Base-by-base conservation (phyloP, 1,140 invertebrate species). In the Orussus abietinus region DNA sequence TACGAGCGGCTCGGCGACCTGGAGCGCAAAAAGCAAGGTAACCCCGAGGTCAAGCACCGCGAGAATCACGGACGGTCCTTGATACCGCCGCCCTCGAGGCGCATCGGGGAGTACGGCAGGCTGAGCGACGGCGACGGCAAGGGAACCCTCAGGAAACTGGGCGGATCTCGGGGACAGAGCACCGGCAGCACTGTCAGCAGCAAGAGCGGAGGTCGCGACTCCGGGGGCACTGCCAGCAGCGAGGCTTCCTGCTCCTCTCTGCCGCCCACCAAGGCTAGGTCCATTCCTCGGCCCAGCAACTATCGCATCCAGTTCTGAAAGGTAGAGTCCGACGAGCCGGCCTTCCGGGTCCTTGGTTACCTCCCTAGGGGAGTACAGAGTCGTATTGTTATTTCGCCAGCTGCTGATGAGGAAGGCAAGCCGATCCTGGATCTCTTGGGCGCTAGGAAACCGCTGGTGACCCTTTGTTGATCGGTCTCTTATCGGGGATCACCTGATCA, bases 261-360 rank as follows among this genome's bases (percentile, higher is more conserved):
- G 6, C 78, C 80, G 7, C 80, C 80, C 0, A 58, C 51, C 30
- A 66, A 71, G 75, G 52, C 71, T 73, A 49, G 80, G 74, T 59
- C 76, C 69, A 75, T 72, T 77, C 68, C 56, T 75, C 69, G 75
- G 66, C 74, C 53, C n/a, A 75, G 64, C 48, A 84, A 84, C 57
- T 84, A 84, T 64, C 77, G 81, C 19, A 84, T 84, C 57, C 81
- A 83, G 50, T 84, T 84, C 64, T 83, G 70, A 76, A 29, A 35
- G n/a, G n/a, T n/a, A n/a, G n/a, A n/a, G n/a, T n/a, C n/a, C n/a
- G n/a, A n/a, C n/a, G n/a, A n/a, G n/a, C n/a, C n/a, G n/a, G n/a
- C n/a, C n/a, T n/a, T n/a, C n/a, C n/a, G n/a, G n/a, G n/a, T n/a
- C n/a, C n/a, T n/a, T n/a, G n/a, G n/a, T n/a, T n/a, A n/a, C n/a